These are phyloP conservation scores for Bombus difficillimus DNA, from an alignment of 1,140 invertebrate genomes.

Conservation along the genomic window DNA sequence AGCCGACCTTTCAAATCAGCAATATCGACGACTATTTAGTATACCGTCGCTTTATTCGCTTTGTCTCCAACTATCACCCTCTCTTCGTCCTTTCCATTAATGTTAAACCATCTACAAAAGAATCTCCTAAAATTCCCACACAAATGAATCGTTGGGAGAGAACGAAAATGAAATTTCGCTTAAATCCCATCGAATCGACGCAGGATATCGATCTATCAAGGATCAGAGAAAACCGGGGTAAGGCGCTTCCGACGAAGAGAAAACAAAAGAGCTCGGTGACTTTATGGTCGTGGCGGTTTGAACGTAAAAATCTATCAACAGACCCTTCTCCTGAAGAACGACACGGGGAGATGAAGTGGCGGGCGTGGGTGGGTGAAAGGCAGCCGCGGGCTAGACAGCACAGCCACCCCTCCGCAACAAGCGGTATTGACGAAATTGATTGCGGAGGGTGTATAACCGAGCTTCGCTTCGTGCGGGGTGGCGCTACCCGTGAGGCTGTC, in stretches of 20 bases:
- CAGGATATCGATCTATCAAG: background rate
- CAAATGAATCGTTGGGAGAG: background rate
- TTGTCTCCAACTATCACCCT: too few species aligned
- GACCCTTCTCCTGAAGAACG: constrained; percentile 64
- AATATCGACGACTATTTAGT: background rate
- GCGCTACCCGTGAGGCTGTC: constrained; percentile 42
- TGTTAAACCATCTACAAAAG: background rate
- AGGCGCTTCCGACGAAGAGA: background rate
- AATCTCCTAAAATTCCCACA: background rate
- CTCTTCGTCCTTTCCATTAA: too few species aligned
- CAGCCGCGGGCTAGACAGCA: constrained; percentile 62
- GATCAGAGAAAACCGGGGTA: background rate
- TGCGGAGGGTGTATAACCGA: constrained; percentile 77
- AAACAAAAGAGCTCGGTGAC: constrained; percentile 60
- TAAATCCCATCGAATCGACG: background rate
- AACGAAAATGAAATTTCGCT: background rate
- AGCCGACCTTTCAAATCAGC: background rate
- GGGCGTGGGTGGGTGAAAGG: constrained; percentile 53
- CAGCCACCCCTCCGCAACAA: constrained; percentile 77
- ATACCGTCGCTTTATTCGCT: background rate
- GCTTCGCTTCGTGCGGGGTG: constrained; percentile 56
- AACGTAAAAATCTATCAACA: constrained; percentile 77
- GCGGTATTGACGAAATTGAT: constrained; percentile 82
- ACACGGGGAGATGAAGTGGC: constrained; percentile 48
- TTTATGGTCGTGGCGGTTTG: constrained; percentile 53